Percentiles rank a stretch among this genome's conserved stretches.
Evolutionary conservation across 2,113 vertebrate species (phyloP).

Genomic region (Sclerurus mexicanus): DNA sequence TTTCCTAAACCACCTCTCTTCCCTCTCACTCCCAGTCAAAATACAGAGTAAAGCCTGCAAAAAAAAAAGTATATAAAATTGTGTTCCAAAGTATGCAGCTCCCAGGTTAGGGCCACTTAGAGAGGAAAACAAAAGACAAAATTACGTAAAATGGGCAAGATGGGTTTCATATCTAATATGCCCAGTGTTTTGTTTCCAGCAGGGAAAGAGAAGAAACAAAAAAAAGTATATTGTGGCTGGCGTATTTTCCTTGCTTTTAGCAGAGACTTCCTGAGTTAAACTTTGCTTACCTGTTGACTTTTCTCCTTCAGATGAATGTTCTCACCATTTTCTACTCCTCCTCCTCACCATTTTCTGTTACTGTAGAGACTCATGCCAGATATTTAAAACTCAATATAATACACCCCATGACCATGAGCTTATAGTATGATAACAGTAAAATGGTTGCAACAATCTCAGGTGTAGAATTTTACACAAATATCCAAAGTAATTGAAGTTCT

Average conservation of each 20-base stretch:
- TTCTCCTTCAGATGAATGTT: neutral
- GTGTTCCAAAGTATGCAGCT: neutral
- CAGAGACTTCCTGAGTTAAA: neutral
- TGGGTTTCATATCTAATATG: neutral
- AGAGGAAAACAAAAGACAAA: neutral
- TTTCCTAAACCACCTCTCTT: neutral
- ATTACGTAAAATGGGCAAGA: neutral
- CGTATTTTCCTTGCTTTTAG: neutral
- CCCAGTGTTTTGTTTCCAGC: neutral
- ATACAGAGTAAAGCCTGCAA: neutral
- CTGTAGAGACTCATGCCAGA: neutral
- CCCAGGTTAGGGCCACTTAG: neutral
- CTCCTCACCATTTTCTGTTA: neutral
- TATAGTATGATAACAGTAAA: neutral
- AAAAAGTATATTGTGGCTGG: neutral
- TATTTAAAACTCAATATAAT: neutral
- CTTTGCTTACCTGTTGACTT: neutral
- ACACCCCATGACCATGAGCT: neutral
- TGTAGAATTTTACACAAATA: neutral
- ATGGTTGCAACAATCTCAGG: neutral
- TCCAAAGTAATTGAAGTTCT: neutral
- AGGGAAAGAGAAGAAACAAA: neutral
- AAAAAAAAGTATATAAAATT: neutral
- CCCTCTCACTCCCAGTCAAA: neutral
- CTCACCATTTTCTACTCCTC: neutral